Conservation (phyloP, 64 coral and sea anemone species). For the Astreopora myriophthalma region DNA sequence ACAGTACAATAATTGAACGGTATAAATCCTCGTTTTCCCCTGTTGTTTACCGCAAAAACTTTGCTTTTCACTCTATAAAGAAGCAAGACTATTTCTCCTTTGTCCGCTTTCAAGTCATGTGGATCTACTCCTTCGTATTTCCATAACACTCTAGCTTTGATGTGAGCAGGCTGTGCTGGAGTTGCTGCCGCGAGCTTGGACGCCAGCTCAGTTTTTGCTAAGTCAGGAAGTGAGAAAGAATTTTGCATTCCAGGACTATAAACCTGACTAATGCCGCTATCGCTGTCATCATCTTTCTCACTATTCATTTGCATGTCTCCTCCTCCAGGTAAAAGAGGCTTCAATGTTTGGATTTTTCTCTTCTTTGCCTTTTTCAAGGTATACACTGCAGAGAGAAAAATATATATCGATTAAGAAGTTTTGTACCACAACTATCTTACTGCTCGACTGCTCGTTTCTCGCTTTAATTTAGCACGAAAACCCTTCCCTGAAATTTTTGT, state of each 20-base stretch:
- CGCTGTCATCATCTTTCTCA: conserved; percentile 77
- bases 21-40: conserved; percentile 70
- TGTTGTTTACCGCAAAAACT: conserved; percentile 61
- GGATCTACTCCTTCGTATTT: conserved; percentile 35
- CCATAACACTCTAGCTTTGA: conserved; percentile 76
- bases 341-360: conserved; percentile 65
- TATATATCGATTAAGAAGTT: too few species aligned
- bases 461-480: too few species aligned
- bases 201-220: conserved; percentile 88
- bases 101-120: conserved; percentile 59
- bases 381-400: conserved; percentile 66
- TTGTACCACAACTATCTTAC: too few species aligned
- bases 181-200: conserved; percentile 44
- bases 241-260: conserved; percentile 52
- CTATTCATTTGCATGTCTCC: background rate
- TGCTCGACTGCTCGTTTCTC: too few species aligned
- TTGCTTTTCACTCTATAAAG: conserved; percentile 63
- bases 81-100: conserved; percentile 76
- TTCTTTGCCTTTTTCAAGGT: conserved; percentile 63
- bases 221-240: conserved; percentile 58
- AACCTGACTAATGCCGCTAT: conserved; percentile 64
- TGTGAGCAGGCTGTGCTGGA: conserved; percentile 16
- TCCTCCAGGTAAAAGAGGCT: conserved; percentile 4
- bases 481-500: too few species aligned
- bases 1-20: conserved; percentile 88